A percentile compares a stretch with the other conserved stretches of the same genome.
These are phyloP conservation scores for Polyommatus icarus DNA, from an alignment of 2,888 invertebrate genomes.

Conservation along the genomic window DNA sequence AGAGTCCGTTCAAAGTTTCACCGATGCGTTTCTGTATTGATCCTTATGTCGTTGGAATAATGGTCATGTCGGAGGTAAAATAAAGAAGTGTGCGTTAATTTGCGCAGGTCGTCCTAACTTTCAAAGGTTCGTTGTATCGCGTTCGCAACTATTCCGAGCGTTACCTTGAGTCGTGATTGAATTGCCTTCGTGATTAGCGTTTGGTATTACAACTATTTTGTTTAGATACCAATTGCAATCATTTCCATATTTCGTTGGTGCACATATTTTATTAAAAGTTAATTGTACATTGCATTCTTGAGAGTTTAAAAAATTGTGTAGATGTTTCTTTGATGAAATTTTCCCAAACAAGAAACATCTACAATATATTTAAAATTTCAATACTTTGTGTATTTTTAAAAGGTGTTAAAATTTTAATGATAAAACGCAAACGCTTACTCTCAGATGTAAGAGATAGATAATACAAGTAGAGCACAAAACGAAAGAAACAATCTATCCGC, in stretches of 20 bases:
- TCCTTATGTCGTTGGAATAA: not conserved
- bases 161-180: slow-evolving; percentile 46
- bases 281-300: not conserved
- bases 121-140: slow-evolving; percentile 40
- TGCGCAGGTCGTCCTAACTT: slow-evolving; percentile 40
- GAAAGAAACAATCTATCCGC: slow-evolving; percentile 5
- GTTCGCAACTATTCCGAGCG: slow-evolving; percentile 41
- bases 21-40: not conserved
- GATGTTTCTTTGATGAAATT: too few species aligned
- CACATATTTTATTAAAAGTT: not conserved
- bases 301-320: too few species aligned
- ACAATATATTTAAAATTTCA: not conserved
- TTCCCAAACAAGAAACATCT: not conserved
- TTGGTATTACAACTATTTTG: slow-evolving; percentile 39
- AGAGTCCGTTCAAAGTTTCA: not conserved
- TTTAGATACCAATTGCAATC: slow-evolving; percentile 32
- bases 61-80: not conserved
- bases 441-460: not conserved
- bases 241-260: not conserved
- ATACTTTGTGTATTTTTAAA: too few species aligned
- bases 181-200: slow-evolving; percentile 43
- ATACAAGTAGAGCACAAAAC: slow-evolving; percentile 1
- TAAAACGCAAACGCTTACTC: not conserved
- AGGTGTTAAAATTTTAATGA: not conserved
- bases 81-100: slow-evolving; percentile 35